Conservation (phyloP, 2,888 invertebrate genomes). For the Amphimallon solstitiale region DNA sequence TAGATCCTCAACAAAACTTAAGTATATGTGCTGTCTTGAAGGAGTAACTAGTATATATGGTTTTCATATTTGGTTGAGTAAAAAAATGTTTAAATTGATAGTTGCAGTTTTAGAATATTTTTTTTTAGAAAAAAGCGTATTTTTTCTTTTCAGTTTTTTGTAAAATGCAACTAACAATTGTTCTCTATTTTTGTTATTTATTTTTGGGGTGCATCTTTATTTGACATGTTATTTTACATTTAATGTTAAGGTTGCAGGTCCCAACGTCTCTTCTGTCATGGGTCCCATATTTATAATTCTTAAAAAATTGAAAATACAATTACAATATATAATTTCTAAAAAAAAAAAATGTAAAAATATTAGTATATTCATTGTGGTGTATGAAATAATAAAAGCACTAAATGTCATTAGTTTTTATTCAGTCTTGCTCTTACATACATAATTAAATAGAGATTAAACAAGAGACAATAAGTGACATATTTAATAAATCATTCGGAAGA, state of each 20-base stretch:
- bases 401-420: slow-evolving; percentile 26
- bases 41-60: too few species aligned
- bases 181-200: slow-evolving; percentile 25
- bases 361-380: slow-evolving; percentile 39
- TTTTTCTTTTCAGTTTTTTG: slow-evolving; percentile 12
- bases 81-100: slow-evolving; percentile 33
- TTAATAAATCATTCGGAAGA: too few species aligned
- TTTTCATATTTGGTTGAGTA: too few species aligned
- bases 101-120: slow-evolving; percentile 33
- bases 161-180: slow-evolving; percentile 39
- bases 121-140: slow-evolving; percentile 14
- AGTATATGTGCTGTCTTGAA: too few species aligned
- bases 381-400: slow-evolving; percentile 36
- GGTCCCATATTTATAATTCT: slow-evolving; percentile 48
- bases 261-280: slow-evolving; percentile 55
- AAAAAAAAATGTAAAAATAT: slow-evolving; percentile 38
- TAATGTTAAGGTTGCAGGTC: slow-evolving; percentile 56
- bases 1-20: slow-evolving; percentile 5
- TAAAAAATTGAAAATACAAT: slow-evolving; percentile 35
- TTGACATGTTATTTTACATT: slow-evolving; percentile 40
- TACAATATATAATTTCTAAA: slow-evolving; percentile 30
- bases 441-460: too few species aligned
- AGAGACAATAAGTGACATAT: too few species aligned
- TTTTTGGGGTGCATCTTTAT: slow-evolving; percentile 39
- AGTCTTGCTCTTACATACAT: too few species aligned